Percentiles rank a stretch among this genome's conserved stretches.
phyloP scores from a whole-genome alignment of 2,113 vertebrate genomes.

The Halichoerus grypus region DNA sequence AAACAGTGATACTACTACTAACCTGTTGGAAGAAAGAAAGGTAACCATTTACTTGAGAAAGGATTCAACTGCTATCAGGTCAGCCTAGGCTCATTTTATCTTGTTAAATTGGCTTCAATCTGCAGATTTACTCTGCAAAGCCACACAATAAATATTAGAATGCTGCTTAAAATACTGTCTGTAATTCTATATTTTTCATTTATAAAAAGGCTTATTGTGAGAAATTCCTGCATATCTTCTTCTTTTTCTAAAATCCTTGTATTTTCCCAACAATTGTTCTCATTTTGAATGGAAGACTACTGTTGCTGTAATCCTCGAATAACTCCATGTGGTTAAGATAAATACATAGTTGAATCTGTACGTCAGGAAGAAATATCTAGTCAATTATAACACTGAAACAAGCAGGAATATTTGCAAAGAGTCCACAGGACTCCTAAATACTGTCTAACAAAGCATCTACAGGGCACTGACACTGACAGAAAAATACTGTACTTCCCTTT shows the following conservation, averaged over 20 bases:
- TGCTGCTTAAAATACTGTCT: constrained; percentile 53
- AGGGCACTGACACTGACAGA: constrained; percentile 84
- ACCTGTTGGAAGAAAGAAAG: constrained; percentile 37
- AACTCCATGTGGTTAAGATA: constrained; percentile 78
- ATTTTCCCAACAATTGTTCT: constrained; percentile 74
- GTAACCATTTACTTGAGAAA: constrained; percentile 63
- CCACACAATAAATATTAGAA: constrained; percentile 43
- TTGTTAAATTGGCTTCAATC: constrained; percentile 62
- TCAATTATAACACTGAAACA: constrained; percentile 80
- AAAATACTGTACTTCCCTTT: constrained; percentile 84
- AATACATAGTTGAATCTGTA: constrained; percentile 78
- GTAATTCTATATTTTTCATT: constrained; percentile 53
- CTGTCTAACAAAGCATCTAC: constrained; percentile 82
- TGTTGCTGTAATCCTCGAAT: constrained; percentile 78
- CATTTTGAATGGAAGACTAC: constrained; percentile 77
- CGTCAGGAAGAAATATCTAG: constrained; percentile 78
- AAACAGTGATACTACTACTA: constrained; percentile 54
- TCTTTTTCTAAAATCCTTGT: constrained; percentile 65
- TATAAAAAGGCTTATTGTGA: constrained; percentile 70
- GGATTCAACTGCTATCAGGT: constrained; percentile 26
- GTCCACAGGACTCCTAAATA: constrained; percentile 79
- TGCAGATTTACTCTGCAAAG: constrained; percentile 63
- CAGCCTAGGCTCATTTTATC: constrained; percentile 13
- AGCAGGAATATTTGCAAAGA: constrained; percentile 83
- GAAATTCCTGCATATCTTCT: constrained; percentile 79